Evolutionary conservation across 1,140 invertebrate species (phyloP).

Genomic region (Acromyrmex heyeri): DNA sequence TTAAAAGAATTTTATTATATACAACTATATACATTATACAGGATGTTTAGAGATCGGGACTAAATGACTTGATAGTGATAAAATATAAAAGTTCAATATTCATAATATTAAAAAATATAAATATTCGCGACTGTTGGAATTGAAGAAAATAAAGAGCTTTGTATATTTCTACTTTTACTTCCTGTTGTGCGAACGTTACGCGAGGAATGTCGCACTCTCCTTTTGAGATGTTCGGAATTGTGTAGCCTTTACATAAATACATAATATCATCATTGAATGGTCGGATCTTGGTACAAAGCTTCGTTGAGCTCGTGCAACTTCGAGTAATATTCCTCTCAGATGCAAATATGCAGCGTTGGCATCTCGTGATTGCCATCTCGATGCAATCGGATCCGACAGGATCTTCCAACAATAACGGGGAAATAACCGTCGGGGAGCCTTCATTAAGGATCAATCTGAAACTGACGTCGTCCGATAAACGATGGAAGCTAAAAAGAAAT

Average conservation of each 20-base stretch:
- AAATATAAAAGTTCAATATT: not conserved
- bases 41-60: too few species aligned
- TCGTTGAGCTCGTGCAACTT: not conserved
- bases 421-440: not conserved
- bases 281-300: constrained; percentile 42
- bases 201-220: constrained; percentile 20
- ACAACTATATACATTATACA: too few species aligned
- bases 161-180: constrained; percentile 12
- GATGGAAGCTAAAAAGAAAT: not conserved
- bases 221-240: constrained; percentile 10
- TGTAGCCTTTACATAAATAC: constrained; percentile 56
- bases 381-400: not conserved
- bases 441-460: not conserved
- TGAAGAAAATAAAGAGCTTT: not conserved
- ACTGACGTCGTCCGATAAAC: not conserved
- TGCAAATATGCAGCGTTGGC: constrained; percentile 14
- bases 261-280: constrained; percentile 47
- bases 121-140: not conserved
- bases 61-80: not conserved
- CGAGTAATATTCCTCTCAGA: constrained; percentile 17
- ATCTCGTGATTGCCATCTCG: not conserved
- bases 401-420: not conserved
- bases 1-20: not conserved
- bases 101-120: not conserved
- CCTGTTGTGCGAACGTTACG: not conserved